Evolutionary conservation across 2,797 vertebrate genomes (phyloP), one percentile per base, ranked within the genome.

Genomic region (Astyanax mexicanus): DNA sequence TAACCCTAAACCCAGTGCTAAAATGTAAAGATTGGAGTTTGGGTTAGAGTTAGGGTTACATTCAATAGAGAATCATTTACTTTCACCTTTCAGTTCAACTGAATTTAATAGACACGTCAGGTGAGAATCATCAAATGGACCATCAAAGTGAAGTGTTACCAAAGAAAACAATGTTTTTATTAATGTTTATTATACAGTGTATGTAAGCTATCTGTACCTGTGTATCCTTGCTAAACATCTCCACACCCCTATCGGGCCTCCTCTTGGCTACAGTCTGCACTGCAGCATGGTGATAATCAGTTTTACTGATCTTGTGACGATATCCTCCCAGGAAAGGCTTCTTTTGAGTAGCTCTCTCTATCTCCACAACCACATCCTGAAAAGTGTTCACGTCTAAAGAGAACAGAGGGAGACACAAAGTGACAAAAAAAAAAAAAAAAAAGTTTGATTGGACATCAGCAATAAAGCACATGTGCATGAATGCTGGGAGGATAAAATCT

Each of bases 291-390:
- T 98, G 95, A 85, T 92, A 97, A 88, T 96, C 93, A 1, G 47
- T 60, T 71, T 94, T 94, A 3, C 95, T 96, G 83, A 90, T 13
- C 25, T 78, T 86, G 82, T 97, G 93, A 69, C 90, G 94, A 93
- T 94, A 98, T 80, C 98, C 97, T 29, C 97, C 97, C 80, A 98
- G 88, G 88, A 96, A 98, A 6, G 92, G 86, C 75, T 98, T 99
- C 64, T 80, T 84, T 78, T 87, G 93, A 32, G 83, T 86, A 72
- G 90, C 81, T 66, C 93, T 94, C 88, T 95, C 90, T 10, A 97
- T 93, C 88, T 96, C 94, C 75, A 98, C 92, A 83, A 88, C 80
- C 81, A 96, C 80, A n/a, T 95, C 89, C 87, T 92, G 88, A 77
- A 89, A 93, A 0, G 81, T 68, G 69, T 86, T 79, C 19, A 44